A percentile compares a stretch with the other conserved stretches of the same genome.
Evolutionary conservation across 1,140 invertebrate genomes (phyloP).

Genomic region (Hyles euphorbiae): DNA sequence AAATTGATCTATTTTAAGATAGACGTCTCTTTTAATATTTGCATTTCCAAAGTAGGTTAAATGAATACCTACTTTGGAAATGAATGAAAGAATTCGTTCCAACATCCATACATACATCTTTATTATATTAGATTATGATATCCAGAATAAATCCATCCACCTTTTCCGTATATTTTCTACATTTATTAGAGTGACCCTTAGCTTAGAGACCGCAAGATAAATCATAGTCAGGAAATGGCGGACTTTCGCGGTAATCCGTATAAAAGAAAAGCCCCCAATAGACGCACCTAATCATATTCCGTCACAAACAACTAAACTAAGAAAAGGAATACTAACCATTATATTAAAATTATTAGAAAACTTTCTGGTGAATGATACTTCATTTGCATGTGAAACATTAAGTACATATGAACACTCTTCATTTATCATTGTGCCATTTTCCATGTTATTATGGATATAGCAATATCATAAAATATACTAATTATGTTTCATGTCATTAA

Average conservation of each 20-base stretch:
- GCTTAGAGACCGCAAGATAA: constrained; percentile 61
- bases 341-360: too few species aligned
- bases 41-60: too few species aligned
- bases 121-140: constrained; percentile 57
- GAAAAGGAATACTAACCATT: not conserved
- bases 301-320: constrained; percentile 1
- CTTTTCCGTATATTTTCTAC: constrained; percentile 49
- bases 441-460: too few species aligned
- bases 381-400: too few species aligned
- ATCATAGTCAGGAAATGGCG: constrained; percentile 69
- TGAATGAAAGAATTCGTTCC: constrained; percentile 12
- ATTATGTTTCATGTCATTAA: too few species aligned
- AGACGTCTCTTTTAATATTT: too few species aligned
- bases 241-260: constrained; percentile 58
- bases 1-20: too few species aligned
- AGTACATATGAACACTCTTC: too few species aligned
- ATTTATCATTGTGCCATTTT: too few species aligned
- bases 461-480: too few species aligned
- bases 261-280: constrained; percentile 45
- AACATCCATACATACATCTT: constrained; percentile 31
- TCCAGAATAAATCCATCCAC: constrained; percentile 51
- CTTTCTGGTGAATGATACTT: too few species aligned
- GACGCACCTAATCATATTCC: constrained; percentile 8
- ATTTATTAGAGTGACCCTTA: constrained; percentile 71
- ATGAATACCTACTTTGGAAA: too few species aligned